Evolutionary conservation across 2,888 invertebrate genomes (phyloP).

Genomic region (Hydroisotoma schaefferi): DNA sequence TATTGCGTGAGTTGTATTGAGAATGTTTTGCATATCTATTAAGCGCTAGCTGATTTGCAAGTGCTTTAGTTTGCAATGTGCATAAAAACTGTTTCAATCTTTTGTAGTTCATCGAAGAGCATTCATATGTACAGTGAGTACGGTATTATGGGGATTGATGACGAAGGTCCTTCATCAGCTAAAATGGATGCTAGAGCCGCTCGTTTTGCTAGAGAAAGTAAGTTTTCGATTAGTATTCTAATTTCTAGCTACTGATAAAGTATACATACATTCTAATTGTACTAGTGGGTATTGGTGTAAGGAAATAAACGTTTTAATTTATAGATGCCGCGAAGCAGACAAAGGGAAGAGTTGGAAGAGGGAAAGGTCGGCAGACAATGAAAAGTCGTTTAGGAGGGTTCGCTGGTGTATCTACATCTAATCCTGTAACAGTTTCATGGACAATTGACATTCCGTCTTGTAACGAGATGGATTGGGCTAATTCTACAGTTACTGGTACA

Average conservation of each 20-base stretch:
- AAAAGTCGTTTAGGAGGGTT: constrained; percentile 48
- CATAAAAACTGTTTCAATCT: background rate
- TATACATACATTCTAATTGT: too few species aligned
- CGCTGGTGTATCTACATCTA: constrained; percentile 17
- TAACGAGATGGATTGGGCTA: constrained; percentile 30
- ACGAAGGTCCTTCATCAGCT: constrained; percentile 57
- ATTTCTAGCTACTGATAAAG: background rate
- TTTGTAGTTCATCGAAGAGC: constrained; percentile 10
- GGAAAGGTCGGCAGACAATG: constrained; percentile 33
- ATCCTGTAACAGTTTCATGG: constrained; percentile 32
- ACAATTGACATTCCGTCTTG: constrained; percentile 41
- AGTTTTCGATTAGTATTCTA: constrained; percentile 4
- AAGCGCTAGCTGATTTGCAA: background rate
- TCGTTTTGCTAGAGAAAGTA: constrained; percentile 64
- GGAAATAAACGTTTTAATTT: constrained; percentile 9
- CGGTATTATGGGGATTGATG: constrained; percentile 46
- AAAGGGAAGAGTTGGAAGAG: background rate
- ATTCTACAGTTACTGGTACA: constrained; percentile 33
- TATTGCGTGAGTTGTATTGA: background rate
- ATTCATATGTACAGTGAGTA: constrained; percentile 45
- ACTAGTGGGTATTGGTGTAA: too few species aligned
- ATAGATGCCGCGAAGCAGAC: background rate
- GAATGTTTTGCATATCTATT: background rate
- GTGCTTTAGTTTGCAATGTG: background rate
- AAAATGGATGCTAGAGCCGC: constrained; percentile 84